Conservation (phyloP, 1,140 invertebrate genomes). For the Neomicropteryx cornuta region DNA sequence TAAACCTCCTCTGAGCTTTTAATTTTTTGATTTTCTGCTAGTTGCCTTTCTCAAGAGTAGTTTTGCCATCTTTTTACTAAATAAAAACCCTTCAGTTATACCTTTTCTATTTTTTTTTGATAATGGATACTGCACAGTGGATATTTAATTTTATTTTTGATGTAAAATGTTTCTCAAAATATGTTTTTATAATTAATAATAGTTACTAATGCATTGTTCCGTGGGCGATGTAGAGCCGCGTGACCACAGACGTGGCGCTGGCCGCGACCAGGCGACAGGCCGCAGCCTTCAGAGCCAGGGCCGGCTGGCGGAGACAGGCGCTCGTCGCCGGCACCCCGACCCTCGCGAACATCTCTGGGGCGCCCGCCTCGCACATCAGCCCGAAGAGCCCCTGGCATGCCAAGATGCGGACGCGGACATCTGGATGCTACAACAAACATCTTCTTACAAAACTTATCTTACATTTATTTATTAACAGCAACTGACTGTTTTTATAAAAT, state of each 20-base stretch:
- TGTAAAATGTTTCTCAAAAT: too few species aligned
- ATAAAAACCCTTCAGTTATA: too few species aligned
- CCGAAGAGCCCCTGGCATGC: constrained; percentile 27
- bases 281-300: constrained; percentile 9
- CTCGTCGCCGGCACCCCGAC: constrained; percentile 14
- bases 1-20: too few species aligned
- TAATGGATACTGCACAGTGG: too few species aligned
- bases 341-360: constrained; percentile 21
- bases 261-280: constrained; percentile 23
- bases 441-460: too few species aligned
- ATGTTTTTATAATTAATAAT: not conserved
- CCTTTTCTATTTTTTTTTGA: too few species aligned
- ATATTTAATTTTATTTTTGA: too few species aligned
- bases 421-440: constrained; percentile 24
- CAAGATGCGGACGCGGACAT: constrained; percentile 28
- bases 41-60: too few species aligned
- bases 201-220: constrained; percentile 32
- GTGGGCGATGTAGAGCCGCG: constrained; percentile 24
- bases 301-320: not conserved
- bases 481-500: too few species aligned
- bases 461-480: too few species aligned
- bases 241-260: constrained; percentile 27
- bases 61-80: too few species aligned
- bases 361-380: constrained; percentile 26
- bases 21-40: too few species aligned